Conservation (phyloP, 2,888 invertebrate genomes). For the Eudasyphora cyanicolor region DNA sequence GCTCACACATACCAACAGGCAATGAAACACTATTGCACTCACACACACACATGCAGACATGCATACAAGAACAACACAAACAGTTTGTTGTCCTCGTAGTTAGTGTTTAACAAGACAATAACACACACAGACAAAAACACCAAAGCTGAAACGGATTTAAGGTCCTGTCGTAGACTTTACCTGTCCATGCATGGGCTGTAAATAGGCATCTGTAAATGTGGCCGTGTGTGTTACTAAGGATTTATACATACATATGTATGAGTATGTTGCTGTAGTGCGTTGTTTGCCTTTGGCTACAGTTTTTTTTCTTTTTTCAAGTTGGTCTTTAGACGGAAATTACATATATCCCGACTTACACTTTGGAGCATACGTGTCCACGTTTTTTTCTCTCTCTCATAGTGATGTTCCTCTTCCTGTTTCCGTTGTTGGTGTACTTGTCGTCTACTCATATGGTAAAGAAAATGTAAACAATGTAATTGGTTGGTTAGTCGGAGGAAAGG, state of each 20-base stretch:
- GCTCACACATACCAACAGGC: background rate
- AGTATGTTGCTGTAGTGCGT: background rate
- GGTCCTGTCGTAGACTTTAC: background rate
- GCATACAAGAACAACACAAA: background rate
- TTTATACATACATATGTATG: background rate
- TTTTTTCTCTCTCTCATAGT: background rate
- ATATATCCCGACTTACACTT: background rate
- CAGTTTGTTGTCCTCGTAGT: slow-evolving; percentile 20
- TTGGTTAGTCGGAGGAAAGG: slow-evolving; percentile 22
- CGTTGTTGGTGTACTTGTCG: background rate
- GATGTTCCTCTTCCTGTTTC: background rate
- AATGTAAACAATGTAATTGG: slow-evolving; percentile 50
- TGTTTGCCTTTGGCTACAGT: slow-evolving; percentile 39
- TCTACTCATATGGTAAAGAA: background rate
- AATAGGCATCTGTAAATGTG: background rate
- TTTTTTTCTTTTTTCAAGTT: slow-evolving; percentile 37
- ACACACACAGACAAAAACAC: background rate
- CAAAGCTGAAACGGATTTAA: slow-evolving; percentile 1
- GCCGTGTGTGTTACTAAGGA: background rate
- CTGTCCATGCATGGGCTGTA: slow-evolving; percentile 4
- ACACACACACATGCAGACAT: slow-evolving; percentile 6
- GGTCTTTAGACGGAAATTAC: slow-evolving; percentile 28
- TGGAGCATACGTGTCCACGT: background rate
- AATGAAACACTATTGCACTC: background rate
- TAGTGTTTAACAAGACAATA: slow-evolving; percentile 26